A percentile compares a stretch with the other conserved stretches of the same genome.
phyloP scores from a whole-genome alignment of 2,797 vertebrate species.

The Sebastes baramenuke region DNA sequence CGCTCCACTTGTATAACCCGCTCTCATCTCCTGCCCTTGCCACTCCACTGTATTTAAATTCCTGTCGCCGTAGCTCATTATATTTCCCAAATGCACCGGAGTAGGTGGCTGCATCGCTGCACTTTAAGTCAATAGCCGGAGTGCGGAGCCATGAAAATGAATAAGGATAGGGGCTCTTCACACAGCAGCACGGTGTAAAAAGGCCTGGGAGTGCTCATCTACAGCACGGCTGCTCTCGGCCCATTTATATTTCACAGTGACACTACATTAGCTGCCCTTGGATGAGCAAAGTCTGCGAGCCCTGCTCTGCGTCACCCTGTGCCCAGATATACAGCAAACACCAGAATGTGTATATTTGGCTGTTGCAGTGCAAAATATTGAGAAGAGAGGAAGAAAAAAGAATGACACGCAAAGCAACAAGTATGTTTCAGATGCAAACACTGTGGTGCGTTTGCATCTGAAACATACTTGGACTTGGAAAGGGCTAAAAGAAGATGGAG shows the following conservation, averaged over 20 bases:
- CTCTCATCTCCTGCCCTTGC: constrained; percentile 62
- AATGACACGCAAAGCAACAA: constrained; percentile 28
- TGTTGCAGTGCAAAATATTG: background rate
- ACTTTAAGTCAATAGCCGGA: constrained; percentile 72
- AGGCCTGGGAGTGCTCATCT: constrained; percentile 68
- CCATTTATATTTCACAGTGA: constrained; percentile 76
- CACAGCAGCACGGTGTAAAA: constrained; percentile 59
- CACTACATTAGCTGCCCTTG: constrained; percentile 70
- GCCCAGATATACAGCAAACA: constrained; percentile 27
- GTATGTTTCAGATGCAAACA: background rate
- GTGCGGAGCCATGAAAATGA: constrained; percentile 69
- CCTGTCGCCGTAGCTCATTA: constrained; percentile 65
- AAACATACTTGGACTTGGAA: background rate
- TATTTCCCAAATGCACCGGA: constrained; percentile 65
- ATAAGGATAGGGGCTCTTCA: constrained; percentile 67
- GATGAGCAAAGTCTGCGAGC: constrained; percentile 56
- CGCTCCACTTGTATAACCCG: constrained; percentile 45
- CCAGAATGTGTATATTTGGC: background rate
- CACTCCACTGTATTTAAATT: constrained; percentile 69
- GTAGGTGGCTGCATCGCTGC: constrained; percentile 68
- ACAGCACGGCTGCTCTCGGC: constrained; percentile 56
- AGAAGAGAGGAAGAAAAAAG: background rate
- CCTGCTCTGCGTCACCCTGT: constrained; percentile 20
- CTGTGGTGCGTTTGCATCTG: too few relatives aligned
- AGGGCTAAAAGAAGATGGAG: background rate